Conservation (phyloP, 2,888 invertebrate genomes). For the Dicycla oo region DNA sequence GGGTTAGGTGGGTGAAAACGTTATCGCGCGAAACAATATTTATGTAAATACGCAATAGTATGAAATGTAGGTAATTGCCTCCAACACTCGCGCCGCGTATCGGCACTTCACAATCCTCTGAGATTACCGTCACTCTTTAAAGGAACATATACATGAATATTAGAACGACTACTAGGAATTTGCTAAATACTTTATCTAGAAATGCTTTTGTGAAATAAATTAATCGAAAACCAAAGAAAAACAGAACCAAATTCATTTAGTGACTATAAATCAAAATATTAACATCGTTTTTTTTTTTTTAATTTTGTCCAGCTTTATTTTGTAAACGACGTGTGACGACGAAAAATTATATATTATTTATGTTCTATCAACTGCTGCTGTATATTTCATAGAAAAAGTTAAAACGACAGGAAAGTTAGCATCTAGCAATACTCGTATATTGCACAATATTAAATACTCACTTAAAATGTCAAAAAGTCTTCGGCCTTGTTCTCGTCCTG, state of each 20-base stretch:
- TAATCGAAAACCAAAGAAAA: neutral
- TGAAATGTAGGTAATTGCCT: too few species aligned
- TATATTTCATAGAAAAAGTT: neutral
- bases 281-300: neutral
- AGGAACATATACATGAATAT: conserved; percentile 9
- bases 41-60: too few species aligned
- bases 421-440: neutral
- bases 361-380: neutral
- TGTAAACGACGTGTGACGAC: neutral
- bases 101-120: too few species aligned
- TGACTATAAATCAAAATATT: too few species aligned
- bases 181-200: neutral
- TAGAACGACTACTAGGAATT: neutral
- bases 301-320: neutral
- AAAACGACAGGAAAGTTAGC: too few species aligned
- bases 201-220: neutral
- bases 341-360: neutral
- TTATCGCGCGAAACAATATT: too few species aligned
- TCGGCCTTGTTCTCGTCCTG: too few species aligned
- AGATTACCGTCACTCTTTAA: conserved; percentile 36
- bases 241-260: neutral
- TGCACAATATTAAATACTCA: too few species aligned
- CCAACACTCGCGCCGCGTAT: too few species aligned
- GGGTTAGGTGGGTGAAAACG: too few species aligned
- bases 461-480: too few species aligned